Evolutionary conservation across 2,888 invertebrate genomes (phyloP).

Genomic region (Papilio gigon): DNA sequence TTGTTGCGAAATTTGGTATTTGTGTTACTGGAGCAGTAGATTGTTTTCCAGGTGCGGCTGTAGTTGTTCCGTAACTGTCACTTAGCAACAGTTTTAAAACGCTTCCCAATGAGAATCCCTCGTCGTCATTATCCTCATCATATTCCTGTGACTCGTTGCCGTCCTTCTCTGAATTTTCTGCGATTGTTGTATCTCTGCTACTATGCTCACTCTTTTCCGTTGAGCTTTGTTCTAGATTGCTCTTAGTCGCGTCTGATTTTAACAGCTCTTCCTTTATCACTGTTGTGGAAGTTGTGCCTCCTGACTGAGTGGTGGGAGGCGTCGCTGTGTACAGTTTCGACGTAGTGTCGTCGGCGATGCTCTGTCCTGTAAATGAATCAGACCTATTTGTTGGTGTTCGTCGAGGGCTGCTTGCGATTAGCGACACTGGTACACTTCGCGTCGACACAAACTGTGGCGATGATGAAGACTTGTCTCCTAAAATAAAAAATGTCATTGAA

Average conservation of each 20-base stretch:
- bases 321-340: background rate
- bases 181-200: slow-evolving; percentile 43
- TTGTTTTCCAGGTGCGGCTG: slow-evolving; percentile 49
- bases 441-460: slow-evolving; percentile 46
- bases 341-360: background rate
- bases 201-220: slow-evolving; percentile 45
- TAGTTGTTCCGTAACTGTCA: slow-evolving; percentile 70
- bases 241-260: background rate
- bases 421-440: slow-evolving; percentile 42
- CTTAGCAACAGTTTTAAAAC: slow-evolving; percentile 84
- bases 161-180: slow-evolving; percentile 45
- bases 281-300: background rate
- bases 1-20: slow-evolving; percentile 41
- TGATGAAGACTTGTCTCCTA: slow-evolving; percentile 57
- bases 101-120: slow-evolving; percentile 83
- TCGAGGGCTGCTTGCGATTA: slow-evolving; percentile 41
- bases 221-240: slow-evolving; percentile 20
- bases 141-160: slow-evolving; percentile 59
- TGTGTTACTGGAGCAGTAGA: slow-evolving; percentile 42
- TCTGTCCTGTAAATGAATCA: slow-evolving; percentile 19
- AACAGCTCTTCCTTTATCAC: background rate
- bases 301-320: background rate
- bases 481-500: slow-evolving; percentile 45
- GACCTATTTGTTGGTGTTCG: slow-evolving; percentile 41
- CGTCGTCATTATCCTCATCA: slow-evolving; percentile 72